Conservation (phyloP, 2,113 vertebrate genomes). For the Periophthalmodon schlosseri region DNA sequence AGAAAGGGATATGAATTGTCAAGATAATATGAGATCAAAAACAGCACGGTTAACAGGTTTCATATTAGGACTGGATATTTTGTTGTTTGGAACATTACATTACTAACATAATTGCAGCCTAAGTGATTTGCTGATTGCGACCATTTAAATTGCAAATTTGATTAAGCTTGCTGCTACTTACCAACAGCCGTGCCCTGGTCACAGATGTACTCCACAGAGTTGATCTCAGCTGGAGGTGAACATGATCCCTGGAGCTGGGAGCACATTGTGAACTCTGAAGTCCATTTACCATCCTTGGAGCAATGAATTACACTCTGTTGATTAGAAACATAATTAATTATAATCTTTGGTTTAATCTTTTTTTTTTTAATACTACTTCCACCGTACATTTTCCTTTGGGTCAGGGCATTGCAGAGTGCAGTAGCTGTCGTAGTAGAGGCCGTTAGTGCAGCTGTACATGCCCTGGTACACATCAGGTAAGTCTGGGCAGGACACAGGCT, state of each 20-base stretch:
- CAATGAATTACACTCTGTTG: slow-evolving; percentile 82
- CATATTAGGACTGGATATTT: not conserved
- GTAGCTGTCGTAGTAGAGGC: slow-evolving; percentile 81
- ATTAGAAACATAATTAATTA: not conserved
- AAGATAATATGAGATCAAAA: not conserved
- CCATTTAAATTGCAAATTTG: not conserved
- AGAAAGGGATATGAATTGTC: not conserved
- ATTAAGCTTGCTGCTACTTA: slow-evolving; percentile 44
- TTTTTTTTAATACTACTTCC: not conserved
- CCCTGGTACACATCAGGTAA: slow-evolving; percentile 86
- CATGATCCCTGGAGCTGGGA: slow-evolving; percentile 84
- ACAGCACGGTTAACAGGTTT: not conserved
- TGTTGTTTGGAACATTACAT: not conserved
- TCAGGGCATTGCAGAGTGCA: slow-evolving; percentile 85
- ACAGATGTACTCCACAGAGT: slow-evolving; percentile 89
- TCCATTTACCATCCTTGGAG: slow-evolving; percentile 89
- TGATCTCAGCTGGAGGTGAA: slow-evolving; percentile 73
- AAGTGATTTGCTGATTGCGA: not conserved
- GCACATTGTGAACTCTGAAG: slow-evolving; percentile 86
- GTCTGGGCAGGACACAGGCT: slow-evolving; percentile 84
- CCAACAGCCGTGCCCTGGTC: slow-evolving; percentile 84
- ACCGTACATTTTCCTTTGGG: slow-evolving; percentile 77
- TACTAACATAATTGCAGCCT: not conserved
- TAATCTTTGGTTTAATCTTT: not conserved
- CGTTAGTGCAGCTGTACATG: slow-evolving; percentile 91